Evolutionary conservation across 1,140 invertebrate genomes (phyloP).

Genomic region (Ips nitidus): DNA sequence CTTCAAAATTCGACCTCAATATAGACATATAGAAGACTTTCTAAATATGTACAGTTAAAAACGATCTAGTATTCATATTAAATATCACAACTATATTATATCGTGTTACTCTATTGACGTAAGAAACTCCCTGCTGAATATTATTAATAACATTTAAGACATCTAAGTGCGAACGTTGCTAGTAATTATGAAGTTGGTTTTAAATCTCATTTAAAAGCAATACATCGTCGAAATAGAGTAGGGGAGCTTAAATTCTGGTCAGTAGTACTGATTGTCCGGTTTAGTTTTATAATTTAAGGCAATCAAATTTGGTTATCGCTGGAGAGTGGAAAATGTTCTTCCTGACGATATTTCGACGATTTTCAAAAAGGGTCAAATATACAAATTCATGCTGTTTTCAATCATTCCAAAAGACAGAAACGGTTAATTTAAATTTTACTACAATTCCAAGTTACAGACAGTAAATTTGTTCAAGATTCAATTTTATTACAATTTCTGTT

Average conservation of each 20-base stretch:
- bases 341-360: no score
- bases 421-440: no score
- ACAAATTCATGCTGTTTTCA: no score
- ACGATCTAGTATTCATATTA: conserved; percentile 41
- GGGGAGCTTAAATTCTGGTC: not conserved
- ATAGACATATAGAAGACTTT: conserved; percentile 27
- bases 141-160: conserved; percentile 35
- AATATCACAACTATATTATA: conserved; percentile 51
- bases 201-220: conserved; percentile 18
- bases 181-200: conserved; percentile 13
- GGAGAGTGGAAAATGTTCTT: no score
- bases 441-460: no score
- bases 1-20: conserved; percentile 34
- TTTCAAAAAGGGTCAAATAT: no score
- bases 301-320: no score
- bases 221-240: conserved; percentile 34
- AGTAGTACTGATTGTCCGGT: no score
- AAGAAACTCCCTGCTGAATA: conserved; percentile 41
- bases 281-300: no score
- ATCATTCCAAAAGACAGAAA: no score
- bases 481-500: no score
- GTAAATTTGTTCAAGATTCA: no score
- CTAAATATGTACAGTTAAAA: conserved; percentile 44
- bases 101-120: conserved; percentile 49
- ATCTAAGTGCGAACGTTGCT: conserved; percentile 33